Evolutionary conservation across 2,113 vertebrate genomes (phyloP), one percentile per base, ranked within the genome.

Genomic region (Budorcas taxicolor): DNA sequence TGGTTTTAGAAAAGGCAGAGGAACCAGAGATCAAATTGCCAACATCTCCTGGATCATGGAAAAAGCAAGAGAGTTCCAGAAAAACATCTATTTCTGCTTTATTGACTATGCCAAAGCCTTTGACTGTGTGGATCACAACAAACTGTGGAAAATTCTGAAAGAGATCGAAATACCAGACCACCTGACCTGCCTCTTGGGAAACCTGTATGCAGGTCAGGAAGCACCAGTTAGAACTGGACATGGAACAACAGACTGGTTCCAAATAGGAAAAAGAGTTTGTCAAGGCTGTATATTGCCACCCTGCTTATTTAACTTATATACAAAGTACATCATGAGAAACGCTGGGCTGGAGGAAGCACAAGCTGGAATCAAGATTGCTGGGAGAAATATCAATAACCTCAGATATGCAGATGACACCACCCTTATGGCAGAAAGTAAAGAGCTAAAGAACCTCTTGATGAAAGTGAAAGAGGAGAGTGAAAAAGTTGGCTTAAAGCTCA

Each of bases 21-120:
- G 31, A n/a, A n/a, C 16, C 62, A 64, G 31, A 64, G 15, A 64
- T 17, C 62, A 64, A 64, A 64, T n/a, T n/a, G 31, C 62, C 62
- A 64, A n/a, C 62, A 17, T 64, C 62, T 2, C 0, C 16, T 64
- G 7, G 16, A n/a, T 64, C 31, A 19, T n/a, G 0, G 7, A n/a
- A 64, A 64, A 64, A 64, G 31, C 31, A 9, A 64, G 15, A 64
- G 62, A 64, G 15, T 64, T 33, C 60, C 60, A 64, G 62, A 17
- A 64, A 64, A 64, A n/a, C 31, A 64, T 64, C 62, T 64, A 64
- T 16, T 64, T n/a, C 31, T 64, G 62, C 15, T n/a, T n/a, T 16
- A n/a, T 64, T n/a, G 7, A n/a, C 16, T n/a, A 17, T 17, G n/a
- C 33, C 8, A 67, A n/a, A n/a, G 64, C 64, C 64, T 67, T 67